Conservation (phyloP, 30 jellyfish, hydroid and myxozoan genomes). For the Aurelia sp. region DNA sequence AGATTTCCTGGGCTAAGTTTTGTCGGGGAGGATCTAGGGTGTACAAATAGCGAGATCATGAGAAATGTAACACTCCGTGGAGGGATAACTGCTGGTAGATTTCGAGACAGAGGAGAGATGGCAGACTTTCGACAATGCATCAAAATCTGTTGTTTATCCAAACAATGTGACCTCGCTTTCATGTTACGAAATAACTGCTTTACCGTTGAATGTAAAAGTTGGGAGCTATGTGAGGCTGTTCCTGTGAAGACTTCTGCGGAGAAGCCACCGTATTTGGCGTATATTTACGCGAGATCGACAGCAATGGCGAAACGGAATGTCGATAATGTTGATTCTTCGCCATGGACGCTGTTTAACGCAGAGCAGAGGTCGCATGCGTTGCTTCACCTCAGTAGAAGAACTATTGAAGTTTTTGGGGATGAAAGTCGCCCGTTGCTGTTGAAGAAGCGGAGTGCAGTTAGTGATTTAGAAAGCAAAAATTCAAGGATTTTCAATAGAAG, state of each 20-base stretch:
- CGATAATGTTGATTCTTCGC: background rate
- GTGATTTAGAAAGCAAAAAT: background rate
- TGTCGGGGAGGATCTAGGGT: conserved; percentile 84
- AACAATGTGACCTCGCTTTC: conserved; percentile 90
- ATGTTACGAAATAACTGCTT: conserved; percentile 90
- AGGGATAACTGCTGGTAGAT: conserved; percentile 84
- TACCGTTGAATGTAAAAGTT: conserved; percentile 88
- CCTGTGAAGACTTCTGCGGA: conserved; percentile 77
- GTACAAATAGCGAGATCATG: conserved; percentile 87
- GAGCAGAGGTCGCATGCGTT: background rate
- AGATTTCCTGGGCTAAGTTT: conserved; percentile 66
- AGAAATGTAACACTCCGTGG: conserved; percentile 88
- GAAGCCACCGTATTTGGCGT: conserved; percentile 80
- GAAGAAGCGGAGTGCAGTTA: conserved; percentile 33
- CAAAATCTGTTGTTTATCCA: conserved; percentile 82
- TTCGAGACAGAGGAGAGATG: conserved; percentile 91
- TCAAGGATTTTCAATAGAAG: no score
- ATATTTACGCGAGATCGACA: conserved; percentile 78
- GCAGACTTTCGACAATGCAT: conserved; percentile 83
- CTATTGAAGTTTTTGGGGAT: conserved; percentile 10
- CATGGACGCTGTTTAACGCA: background rate
- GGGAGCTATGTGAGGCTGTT: conserved; percentile 88
- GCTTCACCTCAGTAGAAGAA: conserved; percentile 10
- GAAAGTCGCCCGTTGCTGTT: background rate
- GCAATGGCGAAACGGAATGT: conserved; percentile 49